Evolutionary conservation across 2,888 invertebrate genomes (phyloP), one percentile per base, ranked within the genome.

Genomic region (Mermis nigrescens): DNA sequence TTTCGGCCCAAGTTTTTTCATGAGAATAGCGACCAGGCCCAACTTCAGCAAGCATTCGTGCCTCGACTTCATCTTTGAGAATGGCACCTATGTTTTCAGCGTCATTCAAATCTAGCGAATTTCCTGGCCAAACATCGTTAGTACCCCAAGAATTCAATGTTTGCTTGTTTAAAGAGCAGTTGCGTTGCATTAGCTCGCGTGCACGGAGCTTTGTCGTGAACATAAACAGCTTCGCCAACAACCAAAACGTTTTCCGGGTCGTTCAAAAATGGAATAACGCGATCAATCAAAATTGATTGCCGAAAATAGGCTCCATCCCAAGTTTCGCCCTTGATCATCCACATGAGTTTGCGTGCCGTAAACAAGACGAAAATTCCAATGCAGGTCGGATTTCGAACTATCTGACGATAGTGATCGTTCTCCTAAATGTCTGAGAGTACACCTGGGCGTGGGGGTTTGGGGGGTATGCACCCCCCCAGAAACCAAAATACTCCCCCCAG

Each of bases 131-230:
- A 48, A 48, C 48, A n/a, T 55, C 28, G 22, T 32, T 55, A n/a
- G 19, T 19, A n/a, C 32, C 55, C 31, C 31, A 55, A 32, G n/a
- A 24, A 55, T 31, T 55, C 55, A 27, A 55, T 55, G 12, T 4
- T 22, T 19, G 4, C n/a, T 7, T 12, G 4, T 22, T 27, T 55
- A 15, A 55, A 31, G 4, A 32, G 31, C 12, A 27, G 22, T 27
- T 55, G 55, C 28, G 12, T 55, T 22, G 31, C 27, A 52, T 52
- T 52, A 7, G 12, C 52, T 52, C 52, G 7, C 24, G n/a, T 15
- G 52, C 52, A 52, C n/a, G n/a, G 27, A n/a, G 52, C 55, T n/a
- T 32, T 55, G 55, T 55, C 55, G 28, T 55, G 55, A 4, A 55
- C 12, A 55, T 27, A 55, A 55, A 48, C 48, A 7, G 48, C 12